These are phyloP conservation scores for Epiblema foenella DNA, from an alignment of 2,888 invertebrate species.

Conservation along the genomic window DNA sequence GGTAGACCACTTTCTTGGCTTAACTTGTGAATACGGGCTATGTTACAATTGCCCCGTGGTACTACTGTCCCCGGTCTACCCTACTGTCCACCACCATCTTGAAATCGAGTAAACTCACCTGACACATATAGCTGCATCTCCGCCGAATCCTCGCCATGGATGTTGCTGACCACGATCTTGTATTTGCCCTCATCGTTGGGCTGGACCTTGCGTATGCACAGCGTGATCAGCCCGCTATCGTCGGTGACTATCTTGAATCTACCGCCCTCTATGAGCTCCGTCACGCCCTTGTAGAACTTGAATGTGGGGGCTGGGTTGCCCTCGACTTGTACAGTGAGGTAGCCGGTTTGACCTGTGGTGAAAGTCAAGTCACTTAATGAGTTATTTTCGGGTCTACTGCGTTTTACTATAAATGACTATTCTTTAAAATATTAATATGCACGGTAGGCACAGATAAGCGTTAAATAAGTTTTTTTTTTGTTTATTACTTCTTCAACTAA, in stretches of 20 bases:
- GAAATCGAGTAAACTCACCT: slow-evolving; percentile 82
- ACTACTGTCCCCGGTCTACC: no score
- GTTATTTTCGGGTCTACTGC: neutral
- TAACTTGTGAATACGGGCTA: no score
- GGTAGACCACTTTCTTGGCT: no score
- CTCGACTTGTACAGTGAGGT: slow-evolving; percentile 96
- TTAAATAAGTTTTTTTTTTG: no score
- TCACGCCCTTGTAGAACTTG: slow-evolving; percentile 97
- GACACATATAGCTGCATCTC: slow-evolving; percentile 98
- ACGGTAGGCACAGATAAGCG: neutral
- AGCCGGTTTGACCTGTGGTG: slow-evolving; percentile 93
- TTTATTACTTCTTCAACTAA: no score
- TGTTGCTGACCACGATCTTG: slow-evolving; percentile 95
- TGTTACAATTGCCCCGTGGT: no score
- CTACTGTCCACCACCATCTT: no score
- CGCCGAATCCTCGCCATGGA: slow-evolving; percentile 97
- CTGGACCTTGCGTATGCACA: slow-evolving; percentile 98
- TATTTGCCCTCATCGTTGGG: slow-evolving; percentile 99
- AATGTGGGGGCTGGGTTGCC: slow-evolving; percentile 98
- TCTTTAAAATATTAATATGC: neutral
- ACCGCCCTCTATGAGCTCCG: slow-evolving; percentile 97
- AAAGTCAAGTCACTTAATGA: neutral
- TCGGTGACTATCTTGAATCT: slow-evolving; percentile 98
- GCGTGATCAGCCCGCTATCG: slow-evolving; percentile 94
- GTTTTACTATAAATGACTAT: neutral